Percentiles rank a stretch among this genome's conserved stretches.
Conservation (phyloP, 2,113 vertebrate genomes). For the Perca fluviatilis region DNA sequence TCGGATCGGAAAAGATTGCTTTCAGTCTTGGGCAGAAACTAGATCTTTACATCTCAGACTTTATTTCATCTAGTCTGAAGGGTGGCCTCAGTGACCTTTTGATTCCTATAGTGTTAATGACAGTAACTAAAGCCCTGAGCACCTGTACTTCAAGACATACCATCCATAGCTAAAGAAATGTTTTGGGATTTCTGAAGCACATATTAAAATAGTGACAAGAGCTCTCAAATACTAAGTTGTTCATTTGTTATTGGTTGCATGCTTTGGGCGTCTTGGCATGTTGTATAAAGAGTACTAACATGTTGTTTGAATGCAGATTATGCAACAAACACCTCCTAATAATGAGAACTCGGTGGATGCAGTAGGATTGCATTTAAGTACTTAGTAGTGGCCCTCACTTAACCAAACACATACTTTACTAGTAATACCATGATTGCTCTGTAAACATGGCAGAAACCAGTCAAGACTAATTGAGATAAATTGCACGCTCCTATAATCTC, state of each 20-base stretch:
- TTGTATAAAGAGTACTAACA: slow-evolving; percentile 4
- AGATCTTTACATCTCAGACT: neutral
- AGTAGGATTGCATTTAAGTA: neutral
- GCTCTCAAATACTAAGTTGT: neutral
- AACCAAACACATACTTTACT: slow-evolving; percentile 19
- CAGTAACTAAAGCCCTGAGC: neutral
- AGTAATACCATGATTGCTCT: slow-evolving; percentile 3
- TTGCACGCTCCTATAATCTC: slow-evolving; percentile 1
- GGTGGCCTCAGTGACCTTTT: neutral
- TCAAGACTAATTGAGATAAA: slow-evolving; percentile 40
- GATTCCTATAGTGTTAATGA: neutral
- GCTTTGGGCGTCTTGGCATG: neutral
- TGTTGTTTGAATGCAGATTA: slow-evolving; percentile 22
- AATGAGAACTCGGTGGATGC: neutral
- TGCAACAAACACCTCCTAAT: slow-evolving; percentile 9
- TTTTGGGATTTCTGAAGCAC: neutral
- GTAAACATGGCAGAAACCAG: slow-evolving; percentile 34
- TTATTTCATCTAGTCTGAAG: neutral
- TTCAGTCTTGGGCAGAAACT: neutral
- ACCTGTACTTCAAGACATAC: neutral
- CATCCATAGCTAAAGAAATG: neutral
- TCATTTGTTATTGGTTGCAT: neutral
- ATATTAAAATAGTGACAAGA: neutral
- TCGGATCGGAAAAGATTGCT: neutral
- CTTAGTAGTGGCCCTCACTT: slow-evolving; percentile 2